phyloP scores from a whole-genome alignment of 2,888 invertebrate species.

The Tetropium fuscum region DNA sequence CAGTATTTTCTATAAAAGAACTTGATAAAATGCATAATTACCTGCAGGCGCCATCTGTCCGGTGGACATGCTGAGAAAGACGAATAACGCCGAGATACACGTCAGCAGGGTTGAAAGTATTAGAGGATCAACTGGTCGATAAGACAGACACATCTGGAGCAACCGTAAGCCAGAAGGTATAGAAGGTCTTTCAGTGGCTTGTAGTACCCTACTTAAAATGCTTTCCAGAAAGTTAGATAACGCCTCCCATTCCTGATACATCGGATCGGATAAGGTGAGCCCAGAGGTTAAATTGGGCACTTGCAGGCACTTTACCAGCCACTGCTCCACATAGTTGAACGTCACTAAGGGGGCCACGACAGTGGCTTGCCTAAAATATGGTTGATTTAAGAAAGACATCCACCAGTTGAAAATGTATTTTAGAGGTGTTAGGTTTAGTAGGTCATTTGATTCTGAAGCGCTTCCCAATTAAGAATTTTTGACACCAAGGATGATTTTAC shows the following conservation, averaged over 20 bases:
- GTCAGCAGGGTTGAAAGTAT: conserved; percentile 88
- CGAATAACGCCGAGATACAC: conserved; percentile 91
- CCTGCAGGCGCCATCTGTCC: conserved; percentile 75
- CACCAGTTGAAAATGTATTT: too few species aligned
- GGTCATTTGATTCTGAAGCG: too few species aligned
- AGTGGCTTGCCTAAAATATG: conserved; percentile 77
- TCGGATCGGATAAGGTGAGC: conserved; percentile 71
- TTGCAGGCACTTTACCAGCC: conserved; percentile 82
- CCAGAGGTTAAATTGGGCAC: conserved; percentile 61
- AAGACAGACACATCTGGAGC: conserved; percentile 81
- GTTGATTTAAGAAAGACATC: too few species aligned
- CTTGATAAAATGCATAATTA: too few species aligned
- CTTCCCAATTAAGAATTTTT: too few species aligned
- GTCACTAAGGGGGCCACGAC: conserved; percentile 84
- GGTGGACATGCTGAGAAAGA: conserved; percentile 89
- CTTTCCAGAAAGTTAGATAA: conserved; percentile 83
- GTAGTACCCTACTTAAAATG: conserved; percentile 82
- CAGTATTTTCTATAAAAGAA: too few species aligned
- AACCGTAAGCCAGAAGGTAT: conserved; percentile 81
- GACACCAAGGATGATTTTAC: too few species aligned
- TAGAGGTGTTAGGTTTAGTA: too few species aligned
- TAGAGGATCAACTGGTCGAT: conserved; percentile 83
- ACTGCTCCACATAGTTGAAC: conserved; percentile 85
- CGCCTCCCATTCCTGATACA: conserved; percentile 89
- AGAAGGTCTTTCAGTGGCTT: conserved; percentile 79